Base-by-base conservation (phyloP, 2,113 vertebrate genomes). In the Alligator sinensis region DNA sequence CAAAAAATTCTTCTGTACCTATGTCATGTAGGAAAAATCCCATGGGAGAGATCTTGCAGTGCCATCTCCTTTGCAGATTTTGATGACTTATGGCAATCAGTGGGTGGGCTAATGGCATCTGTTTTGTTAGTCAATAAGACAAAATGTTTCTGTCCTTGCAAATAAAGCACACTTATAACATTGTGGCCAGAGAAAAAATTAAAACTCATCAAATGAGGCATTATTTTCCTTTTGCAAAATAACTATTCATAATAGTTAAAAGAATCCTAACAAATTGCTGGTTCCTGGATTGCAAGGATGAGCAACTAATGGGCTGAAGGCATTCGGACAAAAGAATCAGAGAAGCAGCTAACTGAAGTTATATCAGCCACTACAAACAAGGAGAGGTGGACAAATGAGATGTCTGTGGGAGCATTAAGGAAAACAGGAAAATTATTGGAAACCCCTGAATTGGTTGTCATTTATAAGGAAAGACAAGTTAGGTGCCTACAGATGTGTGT, bases 31-130 rank as follows among this genome's bases (percentile, higher is more conserved):
- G 57, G 82, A 38, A 63, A 78, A 95, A 93, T 16, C 6, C 15
- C 62, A 59, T 64, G 10, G 62, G 59, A 75, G n/a, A 91, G 24
- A 54, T 77, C 47, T 91, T 87, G 47, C 0, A 64, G 27, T 34
- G 72, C 6, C 12, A 66, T 79, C 72, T 55, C 34, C 89, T 85
- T 30, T 78, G 66, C 28, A 88, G 81, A 84, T 88, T 62, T 10
- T 2, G 2, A 88, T 84, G 84, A 61, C 21, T 90, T 11, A 27
- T 87, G 79, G 15, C 84, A 83, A 82, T 70, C 28, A 61, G 3
- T 70, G 58, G 82, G 83, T 72, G 62, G 57, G 82, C 74, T 94
- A 95, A 90, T 72, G 15, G 21, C 47, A 57, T 85, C 90, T 95
- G 86, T 80, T 93, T 62, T 84, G 11, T 90, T 59, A 84, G 78